A percentile compares a stretch with the other conserved stretches of the same genome.
These are phyloP conservation scores for Zeugodacus cucurbitae DNA, from an alignment of 1,140 invertebrate species.

Conservation along the genomic window DNA sequence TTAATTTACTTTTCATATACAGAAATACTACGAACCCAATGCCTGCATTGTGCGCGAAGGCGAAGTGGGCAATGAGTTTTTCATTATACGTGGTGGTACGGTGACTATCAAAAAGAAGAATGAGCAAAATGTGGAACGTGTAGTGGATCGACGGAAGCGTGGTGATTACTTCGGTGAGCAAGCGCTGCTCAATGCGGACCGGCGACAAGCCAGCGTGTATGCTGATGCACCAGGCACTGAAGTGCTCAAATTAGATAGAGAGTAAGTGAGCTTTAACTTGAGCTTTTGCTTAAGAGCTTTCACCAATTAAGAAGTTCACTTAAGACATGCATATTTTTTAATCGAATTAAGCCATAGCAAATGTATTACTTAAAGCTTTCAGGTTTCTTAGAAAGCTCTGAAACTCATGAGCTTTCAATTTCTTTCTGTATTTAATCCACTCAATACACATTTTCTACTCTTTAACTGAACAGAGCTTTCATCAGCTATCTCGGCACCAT, in stretches of 20 bases:
- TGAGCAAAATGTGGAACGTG: conserved; percentile 69
- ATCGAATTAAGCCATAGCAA: neutral
- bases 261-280: conserved; percentile 68
- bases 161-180: conserved; percentile 85
- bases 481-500: conserved; percentile 69
- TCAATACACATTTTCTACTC: too few species aligned
- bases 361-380: neutral
- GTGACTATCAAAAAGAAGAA: conserved; percentile 80
- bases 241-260: conserved; percentile 88
- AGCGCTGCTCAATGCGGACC: conserved; percentile 82
- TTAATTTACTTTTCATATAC: neutral
- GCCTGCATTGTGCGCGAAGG: conserved; percentile 93
- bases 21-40: conserved; percentile 77
- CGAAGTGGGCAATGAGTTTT: conserved; percentile 94
- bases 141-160: conserved; percentile 73
- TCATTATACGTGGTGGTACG: conserved; percentile 91
- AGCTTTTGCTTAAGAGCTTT: neutral
- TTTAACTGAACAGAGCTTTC: conserved; percentile 65
- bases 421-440: too few species aligned
- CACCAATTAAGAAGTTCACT: neutral
- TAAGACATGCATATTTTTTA: too few species aligned
- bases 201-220: conserved; percentile 87
- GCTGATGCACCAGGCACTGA: conserved; percentile 89
- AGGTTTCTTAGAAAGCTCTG: neutral
- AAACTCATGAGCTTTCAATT: neutral